A percentile compares a stretch with the other conserved stretches of the same genome.
Conservation (phyloP, 2,888 invertebrate genomes). For the Scaptomyza reducta region DNA sequence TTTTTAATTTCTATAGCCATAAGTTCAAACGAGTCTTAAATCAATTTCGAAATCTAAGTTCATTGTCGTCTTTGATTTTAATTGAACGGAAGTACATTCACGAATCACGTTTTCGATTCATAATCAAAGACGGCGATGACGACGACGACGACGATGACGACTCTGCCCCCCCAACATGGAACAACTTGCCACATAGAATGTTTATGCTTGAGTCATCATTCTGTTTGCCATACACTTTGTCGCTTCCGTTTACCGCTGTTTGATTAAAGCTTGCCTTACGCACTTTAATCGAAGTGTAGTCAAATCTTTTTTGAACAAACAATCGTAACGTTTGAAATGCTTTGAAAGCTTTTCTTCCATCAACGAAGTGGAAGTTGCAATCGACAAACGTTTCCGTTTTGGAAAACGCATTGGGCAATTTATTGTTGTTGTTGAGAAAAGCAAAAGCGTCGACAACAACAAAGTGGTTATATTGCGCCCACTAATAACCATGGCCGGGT, state of each 20-base stretch:
- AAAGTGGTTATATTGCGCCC: slow-evolving; percentile 60
- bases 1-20: no score
- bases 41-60: slow-evolving; percentile 3
- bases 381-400: slow-evolving; percentile 62
- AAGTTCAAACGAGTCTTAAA: not conserved
- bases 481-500: slow-evolving; percentile 53
- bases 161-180: slow-evolving; percentile 14
- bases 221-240: slow-evolving; percentile 8
- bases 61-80: slow-evolving; percentile 9
- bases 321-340: slow-evolving; percentile 17
- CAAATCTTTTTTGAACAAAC: slow-evolving; percentile 33
- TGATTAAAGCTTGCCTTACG: slow-evolving; percentile 3
- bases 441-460: no score
- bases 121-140: slow-evolving; percentile 34
- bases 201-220: slow-evolving; percentile 61
- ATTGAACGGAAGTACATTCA: slow-evolving; percentile 60
- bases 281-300: slow-evolving; percentile 29
- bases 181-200: slow-evolving; percentile 52
- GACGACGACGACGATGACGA: slow-evolving; percentile 9
- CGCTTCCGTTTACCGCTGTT: slow-evolving; percentile 11
- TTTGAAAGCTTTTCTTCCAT: slow-evolving; percentile 23
- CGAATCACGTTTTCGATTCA: slow-evolving; percentile 40
- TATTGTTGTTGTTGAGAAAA: slow-evolving; percentile 58
- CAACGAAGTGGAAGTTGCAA: slow-evolving; percentile 53
- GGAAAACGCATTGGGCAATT: slow-evolving; percentile 67